Percentiles rank a stretch among this genome's conserved stretches.
phyloP scores from a whole-genome alignment of 2,797 vertebrate species.

The Dendrocincla fuliginosa region DNA sequence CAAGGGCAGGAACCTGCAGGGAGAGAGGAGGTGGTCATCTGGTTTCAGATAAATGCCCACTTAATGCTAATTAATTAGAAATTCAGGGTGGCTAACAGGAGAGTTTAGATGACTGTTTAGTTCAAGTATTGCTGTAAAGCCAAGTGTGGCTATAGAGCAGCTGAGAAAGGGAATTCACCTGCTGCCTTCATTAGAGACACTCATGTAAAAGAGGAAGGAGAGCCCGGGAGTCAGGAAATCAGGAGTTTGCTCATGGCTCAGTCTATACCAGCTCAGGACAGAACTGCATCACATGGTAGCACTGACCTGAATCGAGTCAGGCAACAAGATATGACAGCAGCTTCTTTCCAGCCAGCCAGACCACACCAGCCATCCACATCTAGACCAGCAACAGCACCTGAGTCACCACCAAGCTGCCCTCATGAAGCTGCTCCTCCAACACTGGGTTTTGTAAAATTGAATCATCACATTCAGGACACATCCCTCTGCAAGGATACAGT shows the following conservation, averaged over 20 bases:
- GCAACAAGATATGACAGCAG: background rate
- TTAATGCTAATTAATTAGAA: slow-evolving; percentile 41
- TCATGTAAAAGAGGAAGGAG: background rate
- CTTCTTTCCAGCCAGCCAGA: background rate
- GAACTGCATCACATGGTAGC: background rate
- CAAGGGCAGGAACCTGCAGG: background rate
- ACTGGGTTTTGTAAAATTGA: background rate
- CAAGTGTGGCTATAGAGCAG: background rate
- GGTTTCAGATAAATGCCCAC: background rate
- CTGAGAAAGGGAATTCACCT: background rate
- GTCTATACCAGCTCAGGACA: background rate
- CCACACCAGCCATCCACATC: background rate
- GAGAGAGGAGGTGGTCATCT: background rate
- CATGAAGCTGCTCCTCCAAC: background rate
- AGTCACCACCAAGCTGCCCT: background rate
- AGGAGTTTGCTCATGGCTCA: background rate
- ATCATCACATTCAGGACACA: background rate
- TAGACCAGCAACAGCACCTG: background rate
- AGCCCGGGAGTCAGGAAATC: background rate
- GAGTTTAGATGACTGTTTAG: background rate
- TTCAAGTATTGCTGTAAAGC: background rate
- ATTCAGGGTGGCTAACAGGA: background rate
- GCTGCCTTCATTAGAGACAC: background rate
- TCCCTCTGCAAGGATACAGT: background rate
- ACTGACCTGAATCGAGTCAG: background rate